Percentiles rank a stretch among this genome's conserved stretches.
Evolutionary conservation across 1,140 invertebrate species (phyloP).

Genomic region (Ylistrum balloti): DNA sequence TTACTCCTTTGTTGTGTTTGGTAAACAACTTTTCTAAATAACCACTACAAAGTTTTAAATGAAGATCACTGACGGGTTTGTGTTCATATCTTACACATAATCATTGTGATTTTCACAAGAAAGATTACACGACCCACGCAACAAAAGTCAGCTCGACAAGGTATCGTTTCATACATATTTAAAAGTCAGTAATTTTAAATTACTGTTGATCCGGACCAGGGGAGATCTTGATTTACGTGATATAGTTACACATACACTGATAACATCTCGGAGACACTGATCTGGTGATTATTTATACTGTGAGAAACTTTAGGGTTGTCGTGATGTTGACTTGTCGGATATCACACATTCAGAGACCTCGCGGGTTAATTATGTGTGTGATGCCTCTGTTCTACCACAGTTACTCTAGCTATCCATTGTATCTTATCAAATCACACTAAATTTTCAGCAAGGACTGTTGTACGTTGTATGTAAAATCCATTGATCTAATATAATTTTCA

Average conservation of each 20-base stretch:
- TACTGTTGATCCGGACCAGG: not conserved
- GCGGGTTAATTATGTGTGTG: too few species aligned
- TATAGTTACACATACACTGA: not conserved
- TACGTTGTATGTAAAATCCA: too few species aligned
- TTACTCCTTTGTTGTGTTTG: not conserved
- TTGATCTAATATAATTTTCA: too few species aligned
- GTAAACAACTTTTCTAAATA: not conserved
- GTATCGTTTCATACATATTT: constrained; percentile 28
- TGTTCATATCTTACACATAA: not conserved
- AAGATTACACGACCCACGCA: not conserved
- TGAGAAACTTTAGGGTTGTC: not conserved
- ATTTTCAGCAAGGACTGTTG: too few species aligned
- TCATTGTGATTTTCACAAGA: not conserved
- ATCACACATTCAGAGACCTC: not conserved
- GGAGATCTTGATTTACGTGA: constrained; percentile 33
- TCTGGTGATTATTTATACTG: not conserved
- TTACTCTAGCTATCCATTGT: too few species aligned
- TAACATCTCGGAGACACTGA: not conserved
- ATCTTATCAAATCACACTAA: too few species aligned
- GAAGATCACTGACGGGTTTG: not conserved
- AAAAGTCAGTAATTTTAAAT: constrained; percentile 20
- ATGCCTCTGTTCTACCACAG: too few species aligned
- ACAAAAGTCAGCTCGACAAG: not conserved
- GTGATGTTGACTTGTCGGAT: not conserved
- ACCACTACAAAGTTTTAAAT: not conserved